Conservation (phyloP, 2,113 vertebrate genomes). For the Eulemur macaco region DNA sequence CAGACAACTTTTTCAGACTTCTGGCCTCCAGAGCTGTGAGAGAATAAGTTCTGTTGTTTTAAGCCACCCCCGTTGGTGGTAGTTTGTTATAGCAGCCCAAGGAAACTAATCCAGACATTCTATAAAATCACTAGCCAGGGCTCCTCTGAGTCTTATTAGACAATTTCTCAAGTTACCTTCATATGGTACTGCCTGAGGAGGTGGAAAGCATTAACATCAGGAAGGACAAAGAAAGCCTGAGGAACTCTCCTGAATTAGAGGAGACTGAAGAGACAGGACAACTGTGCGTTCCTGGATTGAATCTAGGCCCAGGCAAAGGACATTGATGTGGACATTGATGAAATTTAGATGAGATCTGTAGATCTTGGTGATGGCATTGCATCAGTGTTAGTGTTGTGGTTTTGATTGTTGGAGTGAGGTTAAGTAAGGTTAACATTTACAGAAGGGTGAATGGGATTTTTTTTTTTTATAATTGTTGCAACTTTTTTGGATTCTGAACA, state of each 20-base stretch:
- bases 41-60: neutral
- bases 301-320: neutral
- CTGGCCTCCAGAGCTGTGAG: neutral
- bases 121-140: neutral
- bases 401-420: neutral
- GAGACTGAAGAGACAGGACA: neutral
- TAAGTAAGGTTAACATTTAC: neutral
- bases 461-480: neutral
- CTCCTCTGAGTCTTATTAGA: neutral
- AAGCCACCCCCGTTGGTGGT: neutral
- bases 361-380: neutral
- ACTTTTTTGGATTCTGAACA: neutral
- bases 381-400: neutral
- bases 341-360: neutral
- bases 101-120: neutral
- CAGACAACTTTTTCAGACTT: neutral
- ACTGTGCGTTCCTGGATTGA: neutral
- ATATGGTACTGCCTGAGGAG: accelerated
- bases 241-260: neutral
- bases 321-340: neutral
- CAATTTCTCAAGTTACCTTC: neutral
- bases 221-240: neutral
- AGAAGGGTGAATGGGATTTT: neutral
- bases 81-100: neutral
- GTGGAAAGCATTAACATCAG: neutral